phyloP scores from a whole-genome alignment of 2,797 vertebrate species.

The Huso huso region DNA sequence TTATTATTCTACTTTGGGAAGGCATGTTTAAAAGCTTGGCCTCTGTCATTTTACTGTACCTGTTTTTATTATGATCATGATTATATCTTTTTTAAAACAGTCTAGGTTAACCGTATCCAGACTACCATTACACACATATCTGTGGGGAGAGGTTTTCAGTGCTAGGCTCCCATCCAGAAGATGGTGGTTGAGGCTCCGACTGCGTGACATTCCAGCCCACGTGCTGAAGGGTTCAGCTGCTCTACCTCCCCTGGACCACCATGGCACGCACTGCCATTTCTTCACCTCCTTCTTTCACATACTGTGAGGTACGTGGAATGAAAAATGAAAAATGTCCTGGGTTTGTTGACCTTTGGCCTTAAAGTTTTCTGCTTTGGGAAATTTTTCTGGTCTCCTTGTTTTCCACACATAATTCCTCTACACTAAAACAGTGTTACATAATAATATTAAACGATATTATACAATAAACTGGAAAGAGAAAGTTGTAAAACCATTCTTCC shows the following conservation, averaged over 20 bases:
- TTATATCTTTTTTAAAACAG: background rate
- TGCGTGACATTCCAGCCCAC: slow-evolving; percentile 6
- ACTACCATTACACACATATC: slow-evolving; percentile 47
- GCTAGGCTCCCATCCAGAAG: slow-evolving; percentile 22
- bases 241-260: background rate
- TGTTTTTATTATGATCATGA: background rate
- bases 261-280: slow-evolving; percentile 13
- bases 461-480: too few relatives aligned
- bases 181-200: slow-evolving; percentile 18
- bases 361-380: too few relatives aligned
- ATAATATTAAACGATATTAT: too few relatives aligned
- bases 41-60: background rate
- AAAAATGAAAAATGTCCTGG: too few relatives aligned
- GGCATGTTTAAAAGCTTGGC: background rate
- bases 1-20: too few relatives aligned
- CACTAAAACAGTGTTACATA: too few relatives aligned
- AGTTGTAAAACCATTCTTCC: too few relatives aligned
- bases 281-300: too few relatives aligned
- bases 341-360: too few relatives aligned
- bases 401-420: too few relatives aligned
- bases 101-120: background rate
- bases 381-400: too few relatives aligned
- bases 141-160: slow-evolving; percentile 48
- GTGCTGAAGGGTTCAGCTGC: background rate
- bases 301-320: too few relatives aligned